Evolutionary conservation across 53 echinoderm and acorn worm genomes (phyloP).

Genomic region (Patiria pectinifera): DNA sequence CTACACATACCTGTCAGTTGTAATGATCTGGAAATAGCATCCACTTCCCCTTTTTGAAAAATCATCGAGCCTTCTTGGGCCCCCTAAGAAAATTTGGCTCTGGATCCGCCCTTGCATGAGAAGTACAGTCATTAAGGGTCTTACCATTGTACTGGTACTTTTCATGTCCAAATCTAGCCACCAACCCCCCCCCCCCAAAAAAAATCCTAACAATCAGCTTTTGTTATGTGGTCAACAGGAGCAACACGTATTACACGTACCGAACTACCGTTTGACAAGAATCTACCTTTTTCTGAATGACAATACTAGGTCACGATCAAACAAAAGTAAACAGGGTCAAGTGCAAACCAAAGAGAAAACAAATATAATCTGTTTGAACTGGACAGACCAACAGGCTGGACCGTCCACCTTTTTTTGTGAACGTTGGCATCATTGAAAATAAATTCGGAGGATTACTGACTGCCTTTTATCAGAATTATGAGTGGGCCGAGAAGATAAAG

Average conservation of each 20-base stretch:
- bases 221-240: background rate
- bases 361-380: background rate
- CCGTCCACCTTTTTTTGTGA: background rate
- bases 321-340: background rate
- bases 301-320: conserved; percentile 8
- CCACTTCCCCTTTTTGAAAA: no score
- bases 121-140: no score
- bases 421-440: background rate
- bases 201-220: background rate
- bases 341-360: background rate
- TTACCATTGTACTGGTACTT: background rate
- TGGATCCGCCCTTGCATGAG: no score
- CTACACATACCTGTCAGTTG: no score
- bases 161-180: background rate
- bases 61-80: no score
- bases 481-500: background rate
- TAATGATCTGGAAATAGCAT: no score
- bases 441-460: background rate
- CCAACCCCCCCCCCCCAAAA: background rate
- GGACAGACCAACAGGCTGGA: background rate
- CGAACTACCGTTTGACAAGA: background rate
- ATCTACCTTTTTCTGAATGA: background rate
- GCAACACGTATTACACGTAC: background rate
- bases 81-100: no score
- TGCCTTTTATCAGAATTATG: conserved; percentile 6